Percentiles rank a stretch among this genome's conserved stretches.
Evolutionary conservation across 2,888 invertebrate species (phyloP).

Genomic region (Drepana falcataria): DNA sequence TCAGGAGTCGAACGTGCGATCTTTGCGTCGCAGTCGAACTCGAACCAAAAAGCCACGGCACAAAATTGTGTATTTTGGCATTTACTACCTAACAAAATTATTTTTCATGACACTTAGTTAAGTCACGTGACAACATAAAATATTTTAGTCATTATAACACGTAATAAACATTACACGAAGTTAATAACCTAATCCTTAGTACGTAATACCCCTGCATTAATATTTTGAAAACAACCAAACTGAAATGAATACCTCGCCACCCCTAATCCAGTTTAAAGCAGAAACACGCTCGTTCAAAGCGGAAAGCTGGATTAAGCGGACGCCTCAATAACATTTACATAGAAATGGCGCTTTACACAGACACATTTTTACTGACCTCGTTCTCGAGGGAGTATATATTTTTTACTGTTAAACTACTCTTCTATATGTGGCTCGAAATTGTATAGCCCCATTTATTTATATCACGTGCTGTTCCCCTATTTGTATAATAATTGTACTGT

Average conservation of each 20-base stretch:
- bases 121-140: too few species aligned
- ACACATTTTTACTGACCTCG: constrained; percentile 64
- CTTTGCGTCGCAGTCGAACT: too few species aligned
- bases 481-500: background rate
- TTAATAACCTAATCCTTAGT: constrained; percentile 10
- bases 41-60: too few species aligned
- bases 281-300: constrained; percentile 60
- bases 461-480: background rate
- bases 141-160: constrained; percentile 5
- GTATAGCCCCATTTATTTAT: constrained; percentile 10
- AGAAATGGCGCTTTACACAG: constrained; percentile 58
- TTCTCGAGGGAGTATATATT: constrained; percentile 41
- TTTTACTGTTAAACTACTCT: constrained; percentile 36
- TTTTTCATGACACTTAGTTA: too few species aligned
- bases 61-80: too few species aligned
- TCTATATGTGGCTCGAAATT: constrained; percentile 21
- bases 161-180: constrained; percentile 11
- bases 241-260: constrained; percentile 36
- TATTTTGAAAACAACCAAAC: constrained; percentile 24
- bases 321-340: constrained; percentile 72
- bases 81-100: too few species aligned
- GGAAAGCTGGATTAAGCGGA: constrained; percentile 66
- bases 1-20: too few species aligned
- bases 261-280: constrained; percentile 67
- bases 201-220: constrained; percentile 16